Evolutionary conservation across 2,888 invertebrate genomes (phyloP), one percentile per base, ranked within the genome.

Genomic region (Conchocele bisecta): DNA sequence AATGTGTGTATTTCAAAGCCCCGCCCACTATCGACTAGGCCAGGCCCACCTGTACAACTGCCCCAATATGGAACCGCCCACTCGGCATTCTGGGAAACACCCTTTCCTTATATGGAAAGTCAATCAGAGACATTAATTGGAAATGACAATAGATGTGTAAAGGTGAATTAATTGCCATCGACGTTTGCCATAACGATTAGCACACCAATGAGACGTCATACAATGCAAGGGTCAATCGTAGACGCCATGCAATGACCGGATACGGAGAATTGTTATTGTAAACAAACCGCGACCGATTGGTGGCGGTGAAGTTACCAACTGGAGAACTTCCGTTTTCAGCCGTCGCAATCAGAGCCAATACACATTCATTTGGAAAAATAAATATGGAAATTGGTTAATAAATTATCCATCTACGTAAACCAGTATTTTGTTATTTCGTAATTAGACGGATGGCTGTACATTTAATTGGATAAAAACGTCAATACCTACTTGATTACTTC

Each of bases 391-490:
- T 31, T 15, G 26, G 22, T 46, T 28, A n/a, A 53, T 63, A 5
- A 56, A 63, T 24, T 22, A 29, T 51, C 59, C 26, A 58, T 54
- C n/a, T n/a, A n/a, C n/a, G n/a, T n/a, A n/a, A n/a, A n/a, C n/a
- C n/a, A n/a, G n/a, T n/a, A n/a, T n/a, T n/a, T n/a, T n/a, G n/a
- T n/a, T n/a, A n/a, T n/a, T n/a, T n/a, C n/a, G n/a, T n/a, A n/a
- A n/a, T n/a, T n/a, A n/a, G n/a, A n/a, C n/a, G n/a, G n/a, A n/a
- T n/a, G n/a, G n/a, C n/a, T n/a, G n/a, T n/a, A n/a, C n/a, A n/a
- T n/a, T n/a, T n/a, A n/a, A n/a, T n/a, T n/a, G 69, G 76, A 76
- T 76, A 64, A 33, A 70, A 73, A 66, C 37, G 29, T 33, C n/a
- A 17, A 48, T 73, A 69, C 68, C 63, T 56, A 56, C 65, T 13